phyloP scores from a whole-genome alignment of 2,797 vertebrate species.

The Phaenicophaeus curvirostris region DNA sequence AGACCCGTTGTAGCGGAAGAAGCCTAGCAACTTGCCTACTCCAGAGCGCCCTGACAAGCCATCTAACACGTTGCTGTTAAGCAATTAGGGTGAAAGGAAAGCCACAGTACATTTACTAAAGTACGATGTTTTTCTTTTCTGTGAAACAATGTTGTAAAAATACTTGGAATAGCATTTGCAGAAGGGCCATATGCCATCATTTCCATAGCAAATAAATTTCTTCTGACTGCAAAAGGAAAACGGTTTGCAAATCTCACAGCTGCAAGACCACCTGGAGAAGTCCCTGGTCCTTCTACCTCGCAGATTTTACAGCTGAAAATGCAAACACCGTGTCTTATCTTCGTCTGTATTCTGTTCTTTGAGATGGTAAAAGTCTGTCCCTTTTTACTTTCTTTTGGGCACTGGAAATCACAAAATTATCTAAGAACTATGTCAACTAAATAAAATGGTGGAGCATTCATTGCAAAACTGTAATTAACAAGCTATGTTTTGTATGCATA shows the following conservation, averaged over 20 bases:
- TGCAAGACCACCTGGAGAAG: neutral
- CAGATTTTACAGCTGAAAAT: neutral
- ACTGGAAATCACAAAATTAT: neutral
- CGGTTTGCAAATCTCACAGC: neutral
- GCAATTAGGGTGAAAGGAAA: neutral
- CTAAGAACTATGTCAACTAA: neutral
- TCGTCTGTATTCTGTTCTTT: neutral
- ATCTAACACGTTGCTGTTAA: neutral
- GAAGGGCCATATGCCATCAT: neutral
- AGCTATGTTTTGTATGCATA: neutral
- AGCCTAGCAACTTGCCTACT: neutral
- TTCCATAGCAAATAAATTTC: constrained; percentile 2
- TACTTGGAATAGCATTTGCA: neutral
- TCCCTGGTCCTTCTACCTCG: neutral
- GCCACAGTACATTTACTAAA: neutral
- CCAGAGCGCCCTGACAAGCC: neutral
- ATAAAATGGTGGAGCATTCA: neutral
- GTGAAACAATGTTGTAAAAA: neutral
- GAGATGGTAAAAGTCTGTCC: neutral
- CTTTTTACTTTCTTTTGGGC: neutral
- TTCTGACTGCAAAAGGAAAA: neutral
- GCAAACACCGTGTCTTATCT: neutral
- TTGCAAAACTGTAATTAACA: neutral
- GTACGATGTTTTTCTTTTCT: neutral
- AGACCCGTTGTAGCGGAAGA: neutral